Evolutionary conservation across 2,113 vertebrate species (phyloP).

Genomic region (Psettodes erumei): DNA sequence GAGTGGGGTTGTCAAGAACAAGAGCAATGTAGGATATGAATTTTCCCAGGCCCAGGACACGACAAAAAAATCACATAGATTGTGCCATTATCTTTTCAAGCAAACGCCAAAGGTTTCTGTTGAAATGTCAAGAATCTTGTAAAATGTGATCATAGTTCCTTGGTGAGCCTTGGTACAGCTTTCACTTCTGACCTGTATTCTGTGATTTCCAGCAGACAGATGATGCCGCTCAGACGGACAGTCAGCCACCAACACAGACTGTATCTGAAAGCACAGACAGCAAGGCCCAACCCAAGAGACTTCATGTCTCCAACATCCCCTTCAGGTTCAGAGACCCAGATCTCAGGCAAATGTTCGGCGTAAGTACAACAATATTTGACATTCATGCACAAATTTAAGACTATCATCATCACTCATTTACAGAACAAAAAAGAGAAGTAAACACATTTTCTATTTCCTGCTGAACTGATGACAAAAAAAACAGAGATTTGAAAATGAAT

Average conservation of each 20-base stretch:
- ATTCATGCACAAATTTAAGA: not conserved
- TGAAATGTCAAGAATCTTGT: not conserved
- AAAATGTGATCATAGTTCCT: not conserved
- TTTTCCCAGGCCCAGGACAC: too few relatives aligned
- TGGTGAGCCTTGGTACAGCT: not conserved
- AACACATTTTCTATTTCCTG: not conserved
- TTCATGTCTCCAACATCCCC: constrained; percentile 98
- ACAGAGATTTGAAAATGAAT: not conserved
- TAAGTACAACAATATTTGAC: constrained; percentile 62
- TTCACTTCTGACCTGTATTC: not conserved
- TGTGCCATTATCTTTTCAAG: not conserved
- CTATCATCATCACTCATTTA: too few relatives aligned
- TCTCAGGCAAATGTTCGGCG: constrained; percentile 98
- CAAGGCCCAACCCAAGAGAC: constrained; percentile 96
- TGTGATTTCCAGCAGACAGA: constrained; percentile 91
- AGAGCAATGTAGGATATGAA: too few relatives aligned
- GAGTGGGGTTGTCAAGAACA: too few relatives aligned
- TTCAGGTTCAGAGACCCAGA: constrained; percentile 98
- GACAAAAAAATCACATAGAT: not conserved
- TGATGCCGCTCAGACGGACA: constrained; percentile 91
- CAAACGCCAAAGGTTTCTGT: not conserved
- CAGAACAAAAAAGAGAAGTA: not conserved
- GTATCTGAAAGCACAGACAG: constrained; percentile 92
- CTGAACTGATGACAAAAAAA: not conserved
- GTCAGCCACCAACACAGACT: constrained; percentile 90